A percentile compares a stretch with the other conserved stretches of the same genome.
These are phyloP conservation scores for Berghia stephanieae DNA, from an alignment of 1,140 invertebrate species.

Conservation along the genomic window DNA sequence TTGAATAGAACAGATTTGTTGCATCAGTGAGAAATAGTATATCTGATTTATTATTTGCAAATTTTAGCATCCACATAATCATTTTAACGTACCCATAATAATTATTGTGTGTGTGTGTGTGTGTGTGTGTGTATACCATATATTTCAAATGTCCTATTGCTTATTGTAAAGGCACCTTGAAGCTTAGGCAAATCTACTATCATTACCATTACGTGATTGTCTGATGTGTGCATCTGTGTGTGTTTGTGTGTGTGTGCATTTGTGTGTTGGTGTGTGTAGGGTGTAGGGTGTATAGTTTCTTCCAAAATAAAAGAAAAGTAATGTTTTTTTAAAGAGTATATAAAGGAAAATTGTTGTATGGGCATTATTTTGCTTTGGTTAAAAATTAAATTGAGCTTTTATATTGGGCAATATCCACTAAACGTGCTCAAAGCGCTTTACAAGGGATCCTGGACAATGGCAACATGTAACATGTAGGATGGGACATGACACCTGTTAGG, in stretches of 20 bases:
- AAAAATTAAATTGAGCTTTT: too few species aligned
- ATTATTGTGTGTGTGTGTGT: not conserved
- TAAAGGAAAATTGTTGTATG: too few species aligned
- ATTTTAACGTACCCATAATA: not conserved
- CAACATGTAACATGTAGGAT: too few species aligned
- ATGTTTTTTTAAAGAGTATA: too few species aligned
- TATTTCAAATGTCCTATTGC: too few species aligned
- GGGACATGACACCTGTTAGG: too few species aligned
- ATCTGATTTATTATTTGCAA: not conserved
- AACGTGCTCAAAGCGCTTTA: too few species aligned
- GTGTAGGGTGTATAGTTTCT: not conserved
- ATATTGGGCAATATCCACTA: too few species aligned
- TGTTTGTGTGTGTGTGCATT: constrained; percentile 5
- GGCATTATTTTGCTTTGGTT: not conserved
- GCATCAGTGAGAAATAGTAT: not conserved
- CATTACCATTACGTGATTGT: not conserved
- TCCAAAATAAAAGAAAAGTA: too few species aligned
- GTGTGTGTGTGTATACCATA: not conserved
- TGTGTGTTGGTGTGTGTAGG: constrained; percentile 16
- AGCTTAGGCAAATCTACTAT: too few species aligned
- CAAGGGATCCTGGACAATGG: too few species aligned
- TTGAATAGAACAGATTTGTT: not conserved
- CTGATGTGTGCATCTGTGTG: constrained; percentile 10
- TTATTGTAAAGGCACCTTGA: too few species aligned
- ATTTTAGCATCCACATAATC: not conserved